Evolutionary conservation across 2,797 vertebrate genomes (phyloP).

Genomic region (Sardinella longiceps): DNA sequence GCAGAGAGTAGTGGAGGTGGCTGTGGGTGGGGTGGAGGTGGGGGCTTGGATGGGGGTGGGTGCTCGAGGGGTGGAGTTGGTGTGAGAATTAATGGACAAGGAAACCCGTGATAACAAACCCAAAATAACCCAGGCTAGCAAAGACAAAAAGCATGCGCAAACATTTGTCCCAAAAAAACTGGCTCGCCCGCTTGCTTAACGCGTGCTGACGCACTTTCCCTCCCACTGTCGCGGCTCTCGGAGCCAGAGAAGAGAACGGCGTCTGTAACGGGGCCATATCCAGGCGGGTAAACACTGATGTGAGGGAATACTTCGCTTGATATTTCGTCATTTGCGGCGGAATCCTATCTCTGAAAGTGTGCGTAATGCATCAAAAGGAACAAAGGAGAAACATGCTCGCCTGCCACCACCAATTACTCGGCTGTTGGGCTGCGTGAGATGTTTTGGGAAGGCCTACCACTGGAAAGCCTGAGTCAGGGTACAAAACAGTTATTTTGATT

Average conservation of each 20-base stretch:
- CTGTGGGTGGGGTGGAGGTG: background rate
- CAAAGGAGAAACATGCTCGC: background rate
- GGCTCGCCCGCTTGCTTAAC: background rate
- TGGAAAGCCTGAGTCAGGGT: background rate
- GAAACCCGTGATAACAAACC: conserved; percentile 70
- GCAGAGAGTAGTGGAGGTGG: background rate
- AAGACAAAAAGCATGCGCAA: conserved; percentile 70
- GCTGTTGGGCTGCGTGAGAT: background rate
- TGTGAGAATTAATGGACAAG: conserved; percentile 52
- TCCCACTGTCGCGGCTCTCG: background rate
- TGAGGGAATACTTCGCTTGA: background rate
- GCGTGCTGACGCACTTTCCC: conserved; percentile 1
- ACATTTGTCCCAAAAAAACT: conserved; percentile 60
- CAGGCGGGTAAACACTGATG: conserved; percentile 5
- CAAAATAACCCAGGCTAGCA: conserved; percentile 66
- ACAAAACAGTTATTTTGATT: conserved; percentile 18
- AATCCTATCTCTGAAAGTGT: background rate
- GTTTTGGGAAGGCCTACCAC: background rate
- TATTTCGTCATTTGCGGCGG: background rate
- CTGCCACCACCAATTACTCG: conserved; percentile 4
- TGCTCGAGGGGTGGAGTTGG: background rate
- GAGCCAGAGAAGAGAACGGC: background rate
- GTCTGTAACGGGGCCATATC: background rate
- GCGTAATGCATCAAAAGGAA: background rate
- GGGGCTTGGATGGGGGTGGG: conserved; percentile 22